A percentile compares a stretch with the other conserved stretches of the same genome.
Evolutionary conservation across 1,140 invertebrate genomes (phyloP).

Genomic region (Habropoda laboriosa): DNA sequence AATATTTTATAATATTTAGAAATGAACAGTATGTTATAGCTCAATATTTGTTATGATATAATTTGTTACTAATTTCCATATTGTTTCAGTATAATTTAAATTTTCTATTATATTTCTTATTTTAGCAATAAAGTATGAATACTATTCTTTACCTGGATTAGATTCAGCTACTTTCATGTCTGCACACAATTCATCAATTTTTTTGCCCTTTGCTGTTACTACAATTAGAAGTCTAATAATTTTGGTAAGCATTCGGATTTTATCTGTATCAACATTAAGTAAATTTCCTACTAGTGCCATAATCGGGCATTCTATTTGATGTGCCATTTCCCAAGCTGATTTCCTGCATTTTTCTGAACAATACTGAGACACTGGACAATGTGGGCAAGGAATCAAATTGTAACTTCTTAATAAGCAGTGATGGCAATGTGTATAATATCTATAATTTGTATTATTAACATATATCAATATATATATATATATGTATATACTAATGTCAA

Average conservation of each 20-base stretch:
- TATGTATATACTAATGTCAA: neutral
- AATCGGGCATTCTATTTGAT: conserved; percentile 85
- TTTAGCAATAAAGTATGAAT: conserved; percentile 25
- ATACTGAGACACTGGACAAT: conserved; percentile 82
- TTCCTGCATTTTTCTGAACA: conserved; percentile 84
- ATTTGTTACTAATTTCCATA: conserved; percentile 9
- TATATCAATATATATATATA: neutral
- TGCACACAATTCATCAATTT: conserved; percentile 72
- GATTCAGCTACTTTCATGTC: conserved; percentile 72
- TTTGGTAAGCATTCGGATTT: conserved; percentile 81
- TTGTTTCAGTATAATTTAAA: neutral
- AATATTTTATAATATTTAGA: conserved; percentile 7
- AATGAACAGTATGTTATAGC: conserved; percentile 21
- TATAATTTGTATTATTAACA: conserved; percentile 61
- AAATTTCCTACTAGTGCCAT: conserved; percentile 77
- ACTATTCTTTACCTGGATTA: conserved; percentile 71
- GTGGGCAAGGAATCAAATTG: conserved; percentile 82
- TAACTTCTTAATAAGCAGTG: conserved; percentile 88
- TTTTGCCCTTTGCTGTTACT: conserved; percentile 74
- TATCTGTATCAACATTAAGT: conserved; percentile 78
- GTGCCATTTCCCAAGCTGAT: conserved; percentile 82
- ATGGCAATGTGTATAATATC: conserved; percentile 87
- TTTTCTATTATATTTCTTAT: conserved; percentile 12
- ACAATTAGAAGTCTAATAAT: conserved; percentile 78
- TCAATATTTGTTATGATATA: neutral